A percentile compares a stretch with the other conserved stretches of the same genome.
Evolutionary conservation across 2,113 vertebrate genomes (phyloP).

Genomic region (Clarias magur): DNA sequence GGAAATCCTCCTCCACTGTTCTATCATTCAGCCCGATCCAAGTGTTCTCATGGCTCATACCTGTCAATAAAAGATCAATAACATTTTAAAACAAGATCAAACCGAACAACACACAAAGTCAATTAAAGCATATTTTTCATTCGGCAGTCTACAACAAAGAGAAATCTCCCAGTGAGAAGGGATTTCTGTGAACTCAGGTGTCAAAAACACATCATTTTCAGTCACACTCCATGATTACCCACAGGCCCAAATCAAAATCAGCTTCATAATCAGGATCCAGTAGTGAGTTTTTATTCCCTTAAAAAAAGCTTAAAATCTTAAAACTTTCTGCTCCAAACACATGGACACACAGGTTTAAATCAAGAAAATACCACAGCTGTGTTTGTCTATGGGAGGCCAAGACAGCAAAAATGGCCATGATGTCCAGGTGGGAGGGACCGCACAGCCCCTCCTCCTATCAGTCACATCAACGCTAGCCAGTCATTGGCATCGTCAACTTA

Average conservation of each 20-base stretch:
- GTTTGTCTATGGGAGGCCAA: neutral
- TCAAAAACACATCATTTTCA: neutral
- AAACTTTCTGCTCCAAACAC: constrained; percentile 5
- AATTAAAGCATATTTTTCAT: neutral
- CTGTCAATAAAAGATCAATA: constrained; percentile 60
- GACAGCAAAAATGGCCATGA: neutral
- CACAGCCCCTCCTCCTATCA: neutral
- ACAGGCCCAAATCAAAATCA: neutral
- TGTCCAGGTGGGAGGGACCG: neutral
- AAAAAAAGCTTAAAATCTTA: neutral
- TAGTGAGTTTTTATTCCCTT: neutral
- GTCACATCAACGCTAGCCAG: neutral
- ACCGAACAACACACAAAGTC: neutral
- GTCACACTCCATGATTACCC: neutral
- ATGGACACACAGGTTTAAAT: neutral
- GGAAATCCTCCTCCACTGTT: constrained; percentile 96
- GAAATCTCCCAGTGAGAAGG: neutral
- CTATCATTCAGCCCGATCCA: constrained; percentile 95
- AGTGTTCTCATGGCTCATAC: constrained; percentile 90
- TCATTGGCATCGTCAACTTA: neutral
- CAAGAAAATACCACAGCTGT: neutral
- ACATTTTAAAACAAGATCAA: neutral
- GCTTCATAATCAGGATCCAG: neutral
- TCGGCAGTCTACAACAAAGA: neutral
- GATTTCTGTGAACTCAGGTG: neutral